phyloP scores from a whole-genome alignment of 2,797 vertebrate genomes.

The Molossus molossus region DNA sequence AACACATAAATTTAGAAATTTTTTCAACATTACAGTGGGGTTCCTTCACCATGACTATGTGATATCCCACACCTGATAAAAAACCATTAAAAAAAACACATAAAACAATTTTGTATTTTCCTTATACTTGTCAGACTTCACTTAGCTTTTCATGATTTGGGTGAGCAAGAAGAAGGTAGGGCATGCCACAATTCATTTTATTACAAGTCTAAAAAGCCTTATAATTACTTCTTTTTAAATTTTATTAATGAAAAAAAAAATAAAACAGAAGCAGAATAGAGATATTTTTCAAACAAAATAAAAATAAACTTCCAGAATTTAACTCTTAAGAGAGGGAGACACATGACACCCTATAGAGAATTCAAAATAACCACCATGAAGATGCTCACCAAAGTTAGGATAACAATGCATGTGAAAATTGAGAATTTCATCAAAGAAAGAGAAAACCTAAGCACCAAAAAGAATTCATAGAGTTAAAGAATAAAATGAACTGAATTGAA shows the following conservation, averaged over 20 bases:
- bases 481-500: not conserved
- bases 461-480: not conserved
- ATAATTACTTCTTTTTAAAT: not conserved
- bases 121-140: not conserved
- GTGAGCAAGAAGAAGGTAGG: not conserved
- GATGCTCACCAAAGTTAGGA: not conserved
- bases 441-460: not conserved
- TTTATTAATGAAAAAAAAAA: conserved; percentile 32
- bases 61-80: conserved; percentile 96
- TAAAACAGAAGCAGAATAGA: not conserved
- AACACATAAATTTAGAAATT: conserved; percentile 94
- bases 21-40: conserved; percentile 94
- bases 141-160: not conserved
- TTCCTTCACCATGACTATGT: conserved; percentile 98
- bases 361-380: not conserved
- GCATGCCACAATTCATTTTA: not conserved
- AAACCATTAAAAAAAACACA: conserved; percentile 26
- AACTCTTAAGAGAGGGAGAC: not conserved
- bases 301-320: not conserved
- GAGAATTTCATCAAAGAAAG: not conserved
- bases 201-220: not conserved
- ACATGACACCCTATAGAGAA: not conserved
- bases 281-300: not conserved
- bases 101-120: not conserved
- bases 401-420: not conserved